Evolutionary conservation across 2,888 invertebrate genomes (phyloP), one percentile per base, ranked within the genome.

Genomic region (Neoascia interrupta): DNA sequence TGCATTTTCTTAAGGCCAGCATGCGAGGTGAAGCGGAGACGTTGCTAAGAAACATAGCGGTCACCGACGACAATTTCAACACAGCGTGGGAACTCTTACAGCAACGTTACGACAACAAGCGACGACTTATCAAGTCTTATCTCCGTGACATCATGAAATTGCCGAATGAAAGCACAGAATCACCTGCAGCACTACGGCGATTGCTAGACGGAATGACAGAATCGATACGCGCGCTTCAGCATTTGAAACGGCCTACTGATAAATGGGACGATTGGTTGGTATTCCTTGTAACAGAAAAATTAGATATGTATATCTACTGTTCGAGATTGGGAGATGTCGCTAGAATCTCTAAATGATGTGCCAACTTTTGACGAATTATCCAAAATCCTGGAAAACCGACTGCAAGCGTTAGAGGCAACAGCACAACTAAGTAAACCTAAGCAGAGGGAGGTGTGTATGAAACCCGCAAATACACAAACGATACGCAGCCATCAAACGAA

Each of bases 241-340:
- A 76, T 21, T 64, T 76, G 5, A 56, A 41, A 1, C 53, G 64
- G 2, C 60, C 72, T 13, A 81, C 51, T 0, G 34, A 53, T 1
- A 26, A 66, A 1, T 79, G 66, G 66, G 74, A 74, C 34, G 74
- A 79, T 23, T 79, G 79, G 74, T 11, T 79, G 8, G 36, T 81
- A 13, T 26, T 68, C 1, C 63, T 53, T 13, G 43, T 66, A 10
- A 81, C 75, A 5, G 56, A 75, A 26, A 81, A 75, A 63, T 16
- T 81, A 10, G 51, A 68, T 26, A 31, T 56, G 6, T 26, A 31
- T 56, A 6, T 51, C 41, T 10, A 72, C 45, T 0, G 58, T 75
- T 5, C 75, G 68, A 28, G 61, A 70, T 4, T 81, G 60, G 69
- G 73, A 76, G 51, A 69, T 61, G 13, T 76, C 64, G 18, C 41